A percentile compares a stretch with the other conserved stretches of the same genome.
These are phyloP conservation scores for Tragelaphus scriptus DNA, from an alignment of 2,113 vertebrate genomes.

Conservation along the genomic window DNA sequence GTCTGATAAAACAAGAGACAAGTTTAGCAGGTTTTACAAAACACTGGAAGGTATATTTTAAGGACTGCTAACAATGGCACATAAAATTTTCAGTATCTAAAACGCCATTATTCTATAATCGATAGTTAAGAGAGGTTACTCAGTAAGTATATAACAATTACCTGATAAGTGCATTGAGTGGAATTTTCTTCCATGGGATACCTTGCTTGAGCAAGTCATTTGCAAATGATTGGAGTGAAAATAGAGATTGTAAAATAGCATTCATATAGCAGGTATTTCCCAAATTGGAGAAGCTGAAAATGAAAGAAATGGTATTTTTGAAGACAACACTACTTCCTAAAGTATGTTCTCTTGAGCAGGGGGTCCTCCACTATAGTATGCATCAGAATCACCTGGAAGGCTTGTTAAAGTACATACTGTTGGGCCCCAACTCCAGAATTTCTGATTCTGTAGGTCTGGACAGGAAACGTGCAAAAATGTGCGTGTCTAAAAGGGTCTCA, in stretches of 20 bases:
- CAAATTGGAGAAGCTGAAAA: slow-evolving; percentile 94
- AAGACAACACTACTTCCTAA: slow-evolving; percentile 2
- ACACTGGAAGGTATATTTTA: background rate
- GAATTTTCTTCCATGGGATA: slow-evolving; percentile 96
- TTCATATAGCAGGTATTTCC: slow-evolving; percentile 99
- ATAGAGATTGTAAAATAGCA: slow-evolving; percentile 97
- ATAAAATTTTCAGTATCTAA: slow-evolving; percentile 7
- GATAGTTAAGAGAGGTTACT: background rate
- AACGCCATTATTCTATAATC: slow-evolving; percentile 25
- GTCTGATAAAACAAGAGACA: slow-evolving; percentile 79
- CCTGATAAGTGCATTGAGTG: slow-evolving; percentile 94
- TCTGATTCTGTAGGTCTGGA: background rate
- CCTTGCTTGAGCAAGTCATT: slow-evolving; percentile 96
- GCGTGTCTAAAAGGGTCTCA: background rate
- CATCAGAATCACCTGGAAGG: background rate
- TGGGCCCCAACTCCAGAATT: background rate
- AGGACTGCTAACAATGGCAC: background rate
- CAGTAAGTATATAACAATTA: slow-evolving; percentile 68
- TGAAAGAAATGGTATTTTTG: slow-evolving; percentile 40
- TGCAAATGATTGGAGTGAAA: slow-evolving; percentile 97
- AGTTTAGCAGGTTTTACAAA: slow-evolving; percentile 12
- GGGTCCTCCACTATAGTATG: background rate
- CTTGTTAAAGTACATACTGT: background rate
- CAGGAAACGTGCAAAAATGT: background rate
- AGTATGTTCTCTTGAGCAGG: background rate